Conservation (phyloP, 2,113 vertebrate genomes). For the Myiozetetes cayanensis region DNA sequence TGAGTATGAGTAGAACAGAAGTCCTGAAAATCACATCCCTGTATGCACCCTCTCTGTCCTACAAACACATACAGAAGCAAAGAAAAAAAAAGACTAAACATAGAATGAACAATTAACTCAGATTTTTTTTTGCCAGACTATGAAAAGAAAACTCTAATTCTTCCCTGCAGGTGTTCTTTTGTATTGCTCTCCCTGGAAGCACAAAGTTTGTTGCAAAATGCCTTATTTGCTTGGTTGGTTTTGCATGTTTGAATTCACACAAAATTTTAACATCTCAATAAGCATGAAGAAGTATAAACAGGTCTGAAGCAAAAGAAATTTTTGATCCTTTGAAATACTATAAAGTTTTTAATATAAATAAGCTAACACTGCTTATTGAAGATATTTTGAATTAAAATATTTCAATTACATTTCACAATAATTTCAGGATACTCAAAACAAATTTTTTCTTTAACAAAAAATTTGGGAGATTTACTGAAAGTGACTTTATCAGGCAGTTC, state of each 20-base stretch:
- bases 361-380: background rate
- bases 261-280: background rate
- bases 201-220: background rate
- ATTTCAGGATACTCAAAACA: background rate
- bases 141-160: background rate
- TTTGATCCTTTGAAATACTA: background rate
- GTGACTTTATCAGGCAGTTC: background rate
- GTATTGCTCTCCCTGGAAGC: background rate
- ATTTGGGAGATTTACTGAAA: background rate
- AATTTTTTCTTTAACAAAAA: background rate
- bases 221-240: background rate
- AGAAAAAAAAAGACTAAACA: background rate
- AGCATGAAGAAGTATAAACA: background rate
- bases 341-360: background rate
- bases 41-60: background rate
- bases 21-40: background rate
- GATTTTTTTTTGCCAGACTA: background rate
- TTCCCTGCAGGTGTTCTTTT: background rate
- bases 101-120: background rate
- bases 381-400: background rate
- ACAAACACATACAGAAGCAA: background rate
- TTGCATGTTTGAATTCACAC: background rate
- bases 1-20: background rate
- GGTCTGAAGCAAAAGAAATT: background rate
- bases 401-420: background rate